These are phyloP conservation scores for Stenodema calcarata DNA, from an alignment of 2,888 invertebrate species.

Conservation along the genomic window DNA sequence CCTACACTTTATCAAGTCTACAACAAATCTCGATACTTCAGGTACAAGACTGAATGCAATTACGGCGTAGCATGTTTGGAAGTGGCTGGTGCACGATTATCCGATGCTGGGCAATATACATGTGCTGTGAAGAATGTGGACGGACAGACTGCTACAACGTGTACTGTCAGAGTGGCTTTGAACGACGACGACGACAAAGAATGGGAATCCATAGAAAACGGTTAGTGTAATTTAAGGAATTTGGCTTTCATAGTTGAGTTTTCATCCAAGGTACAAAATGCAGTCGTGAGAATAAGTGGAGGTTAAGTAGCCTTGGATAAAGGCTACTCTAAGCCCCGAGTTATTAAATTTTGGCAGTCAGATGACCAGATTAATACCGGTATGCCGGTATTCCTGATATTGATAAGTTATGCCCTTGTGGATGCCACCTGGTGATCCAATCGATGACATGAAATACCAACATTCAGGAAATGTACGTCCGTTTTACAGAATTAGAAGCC, in stretches of 20 bases:
- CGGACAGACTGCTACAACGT: constrained; percentile 74
- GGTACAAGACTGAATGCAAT: constrained; percentile 67
- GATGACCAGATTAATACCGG: too few species aligned
- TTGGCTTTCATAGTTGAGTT: too few species aligned
- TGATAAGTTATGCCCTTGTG: too few species aligned
- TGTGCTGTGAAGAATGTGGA: constrained; percentile 79
- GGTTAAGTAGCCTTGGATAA: too few species aligned
- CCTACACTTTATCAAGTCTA: too few species aligned
- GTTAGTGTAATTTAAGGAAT: constrained; percentile 2
- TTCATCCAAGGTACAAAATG: too few species aligned
- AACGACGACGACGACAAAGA: constrained; percentile 41
- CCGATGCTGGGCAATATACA: constrained; percentile 79
- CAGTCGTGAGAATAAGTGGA: too few species aligned
- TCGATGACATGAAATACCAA: too few species aligned
- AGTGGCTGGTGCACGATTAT: constrained; percentile 70
- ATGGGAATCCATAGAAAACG: constrained; percentile 38
- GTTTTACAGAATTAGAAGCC: constrained; percentile 35
- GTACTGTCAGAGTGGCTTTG: constrained; percentile 70
- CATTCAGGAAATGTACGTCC: too few species aligned
- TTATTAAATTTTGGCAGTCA: too few species aligned
- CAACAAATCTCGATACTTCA: background rate
- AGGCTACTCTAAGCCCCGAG: too few species aligned
- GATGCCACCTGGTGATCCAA: too few species aligned
- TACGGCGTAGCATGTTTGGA: constrained; percentile 79
- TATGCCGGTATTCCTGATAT: background rate